phyloP scores from a whole-genome alignment of 2,797 vertebrate species.

The Scleropages formosus region DNA sequence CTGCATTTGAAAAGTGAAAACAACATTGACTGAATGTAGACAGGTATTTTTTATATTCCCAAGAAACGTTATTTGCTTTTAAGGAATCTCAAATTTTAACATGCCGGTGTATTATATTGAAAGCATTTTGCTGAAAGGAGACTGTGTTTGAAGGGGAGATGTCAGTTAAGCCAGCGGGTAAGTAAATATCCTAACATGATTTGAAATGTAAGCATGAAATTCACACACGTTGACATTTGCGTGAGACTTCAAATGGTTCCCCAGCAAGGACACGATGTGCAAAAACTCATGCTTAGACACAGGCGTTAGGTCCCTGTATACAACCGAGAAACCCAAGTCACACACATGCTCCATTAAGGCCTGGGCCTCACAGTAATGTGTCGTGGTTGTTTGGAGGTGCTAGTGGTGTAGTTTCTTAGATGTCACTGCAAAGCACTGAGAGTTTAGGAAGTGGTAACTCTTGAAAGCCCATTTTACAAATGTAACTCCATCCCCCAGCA shows the following conservation, averaged over 20 bases:
- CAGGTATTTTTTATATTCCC: no score
- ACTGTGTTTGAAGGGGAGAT: background rate
- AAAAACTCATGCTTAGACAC: background rate
- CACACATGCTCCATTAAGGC: background rate
- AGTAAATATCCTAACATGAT: background rate
- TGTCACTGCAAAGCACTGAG: background rate
- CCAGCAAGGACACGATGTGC: background rate
- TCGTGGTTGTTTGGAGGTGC: conserved; percentile 1
- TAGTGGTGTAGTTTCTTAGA: background rate
- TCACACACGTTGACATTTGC: background rate
- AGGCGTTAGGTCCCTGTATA: background rate
- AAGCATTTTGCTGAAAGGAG: background rate
- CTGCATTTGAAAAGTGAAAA: background rate
- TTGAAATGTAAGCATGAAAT: background rate
- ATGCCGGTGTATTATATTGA: background rate
- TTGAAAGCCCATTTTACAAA: background rate
- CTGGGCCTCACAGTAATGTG: background rate
- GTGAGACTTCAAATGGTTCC: background rate
- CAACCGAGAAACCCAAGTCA: background rate
- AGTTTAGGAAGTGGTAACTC: background rate
- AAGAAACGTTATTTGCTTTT: no score
- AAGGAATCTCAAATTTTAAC: background rate
- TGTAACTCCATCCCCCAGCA: background rate
- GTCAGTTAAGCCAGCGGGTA: background rate
- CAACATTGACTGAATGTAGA: background rate